Conservation (phyloP, 2,888 invertebrate species). For the Sinelater perroti region DNA sequence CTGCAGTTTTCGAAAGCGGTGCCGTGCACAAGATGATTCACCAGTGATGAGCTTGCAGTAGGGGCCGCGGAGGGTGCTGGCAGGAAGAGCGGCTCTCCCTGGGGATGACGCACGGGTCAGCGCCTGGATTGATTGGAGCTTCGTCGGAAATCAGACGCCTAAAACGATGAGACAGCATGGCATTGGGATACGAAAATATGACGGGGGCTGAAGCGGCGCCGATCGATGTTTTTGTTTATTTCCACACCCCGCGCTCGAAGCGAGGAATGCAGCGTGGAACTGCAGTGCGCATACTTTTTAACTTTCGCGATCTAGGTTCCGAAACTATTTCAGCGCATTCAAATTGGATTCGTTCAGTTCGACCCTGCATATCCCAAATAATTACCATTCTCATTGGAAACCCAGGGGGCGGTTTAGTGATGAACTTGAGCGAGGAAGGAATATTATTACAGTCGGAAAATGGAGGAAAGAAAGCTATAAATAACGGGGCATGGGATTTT, state of each 20-base stretch:
- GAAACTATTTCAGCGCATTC: constrained; percentile 25
- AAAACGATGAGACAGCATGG: constrained; percentile 38
- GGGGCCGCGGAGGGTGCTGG: constrained; percentile 33
- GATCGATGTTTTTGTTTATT: constrained; percentile 11
- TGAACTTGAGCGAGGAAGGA: constrained; percentile 55
- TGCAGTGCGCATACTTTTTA: neutral
- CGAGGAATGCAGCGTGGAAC: neutral
- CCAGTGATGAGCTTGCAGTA: constrained; percentile 34
- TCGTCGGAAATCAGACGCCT: constrained; percentile 45
- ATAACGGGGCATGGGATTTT: constrained; percentile 51
- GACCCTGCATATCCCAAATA: constrained; percentile 37
- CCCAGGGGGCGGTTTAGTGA: constrained; percentile 56
- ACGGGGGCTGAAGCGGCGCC: constrained; percentile 11
- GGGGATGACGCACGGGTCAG: constrained; percentile 48
- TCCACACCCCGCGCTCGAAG: neutral
- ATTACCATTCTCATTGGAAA: constrained; percentile 45
- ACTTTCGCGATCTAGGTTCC: neutral
- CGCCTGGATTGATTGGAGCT: constrained; percentile 49
- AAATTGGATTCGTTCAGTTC: constrained; percentile 33
- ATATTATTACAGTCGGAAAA: constrained; percentile 59
- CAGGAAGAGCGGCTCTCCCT: constrained; percentile 38
- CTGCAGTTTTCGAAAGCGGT: neutral
- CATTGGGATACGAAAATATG: constrained; percentile 29
- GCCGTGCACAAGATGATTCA: constrained; percentile 28
- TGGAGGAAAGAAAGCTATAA: constrained; percentile 57